Conservation (phyloP, 1,140 invertebrate genomes). For the Zaprionus camerounensis region DNA sequence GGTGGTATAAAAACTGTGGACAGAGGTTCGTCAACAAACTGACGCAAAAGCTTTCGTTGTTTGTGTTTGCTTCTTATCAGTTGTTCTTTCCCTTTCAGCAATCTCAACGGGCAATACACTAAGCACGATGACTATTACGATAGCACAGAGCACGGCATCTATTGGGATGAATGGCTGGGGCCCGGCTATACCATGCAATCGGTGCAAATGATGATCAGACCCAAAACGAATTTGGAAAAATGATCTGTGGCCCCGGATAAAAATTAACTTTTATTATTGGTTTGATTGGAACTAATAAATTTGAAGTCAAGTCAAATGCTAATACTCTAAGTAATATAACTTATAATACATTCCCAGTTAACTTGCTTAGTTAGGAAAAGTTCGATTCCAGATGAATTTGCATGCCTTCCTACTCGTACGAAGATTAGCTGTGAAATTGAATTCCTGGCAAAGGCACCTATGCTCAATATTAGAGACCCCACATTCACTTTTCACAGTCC, state of each 20-base stretch:
- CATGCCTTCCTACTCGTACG: no score
- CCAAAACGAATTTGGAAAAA: slow-evolving; percentile 11
- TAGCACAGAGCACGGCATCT: slow-evolving; percentile 31
- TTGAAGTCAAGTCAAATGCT: no score
- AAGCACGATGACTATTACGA: slow-evolving; percentile 34
- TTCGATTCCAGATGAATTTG: no score
- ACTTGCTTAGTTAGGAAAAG: no score
- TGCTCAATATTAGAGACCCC: no score
- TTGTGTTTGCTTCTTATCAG: slow-evolving; percentile 20
- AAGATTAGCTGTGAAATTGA: no score
- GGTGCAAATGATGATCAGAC: slow-evolving; percentile 45
- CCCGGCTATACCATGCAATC: slow-evolving; percentile 34
- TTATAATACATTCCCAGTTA: no score
- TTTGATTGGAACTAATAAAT: no score
- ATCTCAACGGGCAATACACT: slow-evolving; percentile 48
- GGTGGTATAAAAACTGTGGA: slow-evolving; percentile 86
- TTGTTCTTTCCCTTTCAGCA: slow-evolving; percentile 40
- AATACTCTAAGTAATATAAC: no score
- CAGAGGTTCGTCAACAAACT: slow-evolving; percentile 38
- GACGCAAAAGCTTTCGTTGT: neutral
- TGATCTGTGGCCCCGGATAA: neutral
- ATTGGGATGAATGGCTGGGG: slow-evolving; percentile 48
- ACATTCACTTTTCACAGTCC: no score
- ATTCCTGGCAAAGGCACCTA: no score
- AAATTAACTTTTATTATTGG: no score